A percentile compares a stretch with the other conserved stretches of the same genome.
Evolutionary conservation across 2,888 invertebrate species (phyloP).

Genomic region (Eupithecia vulgata): DNA sequence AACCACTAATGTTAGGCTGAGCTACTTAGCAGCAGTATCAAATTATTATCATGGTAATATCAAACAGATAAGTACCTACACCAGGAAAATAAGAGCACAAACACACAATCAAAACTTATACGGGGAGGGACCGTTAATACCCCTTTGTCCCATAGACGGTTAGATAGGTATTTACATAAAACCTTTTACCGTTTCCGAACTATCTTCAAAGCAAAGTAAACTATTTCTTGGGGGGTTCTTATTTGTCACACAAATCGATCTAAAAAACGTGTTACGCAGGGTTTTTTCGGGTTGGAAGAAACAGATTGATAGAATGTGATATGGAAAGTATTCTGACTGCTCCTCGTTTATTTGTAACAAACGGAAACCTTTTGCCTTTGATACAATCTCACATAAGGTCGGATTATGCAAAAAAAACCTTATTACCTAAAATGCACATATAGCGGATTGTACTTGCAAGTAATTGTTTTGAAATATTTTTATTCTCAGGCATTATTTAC

Average conservation of each 20-base stretch:
- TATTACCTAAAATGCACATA: background rate
- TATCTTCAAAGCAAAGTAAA: conserved; percentile 35
- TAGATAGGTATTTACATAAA: conserved; percentile 43
- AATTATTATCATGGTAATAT: conserved; percentile 26
- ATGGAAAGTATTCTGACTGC: conserved; percentile 42
- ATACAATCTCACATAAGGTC: conserved; percentile 17
- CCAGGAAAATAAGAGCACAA: conserved; percentile 40
- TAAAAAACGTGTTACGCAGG: conserved; percentile 29
- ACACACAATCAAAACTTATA: conserved; percentile 45
- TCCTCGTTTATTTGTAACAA: conserved; percentile 36
- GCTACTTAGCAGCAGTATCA: conserved; percentile 24
- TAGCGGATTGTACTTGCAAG: background rate
- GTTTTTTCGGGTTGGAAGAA: conserved; percentile 41
- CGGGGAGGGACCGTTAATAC: conserved; percentile 42
- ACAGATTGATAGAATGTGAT: conserved; percentile 47
- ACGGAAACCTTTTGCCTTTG: conserved; percentile 29
- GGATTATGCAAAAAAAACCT: background rate
- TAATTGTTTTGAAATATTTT: background rate
- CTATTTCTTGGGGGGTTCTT: conserved; percentile 23
- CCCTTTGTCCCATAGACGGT: conserved; percentile 42
- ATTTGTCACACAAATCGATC: conserved; percentile 45
- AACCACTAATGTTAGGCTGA: conserved; percentile 16
- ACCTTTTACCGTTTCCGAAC: conserved; percentile 39
- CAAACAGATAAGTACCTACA: conserved; percentile 11
- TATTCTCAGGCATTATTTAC: background rate